A percentile compares a stretch with the other conserved stretches of the same genome.
These are phyloP conservation scores for Nothobranchius kuhntae DNA, from an alignment of 2,113 vertebrate genomes.

Conservation along the genomic window DNA sequence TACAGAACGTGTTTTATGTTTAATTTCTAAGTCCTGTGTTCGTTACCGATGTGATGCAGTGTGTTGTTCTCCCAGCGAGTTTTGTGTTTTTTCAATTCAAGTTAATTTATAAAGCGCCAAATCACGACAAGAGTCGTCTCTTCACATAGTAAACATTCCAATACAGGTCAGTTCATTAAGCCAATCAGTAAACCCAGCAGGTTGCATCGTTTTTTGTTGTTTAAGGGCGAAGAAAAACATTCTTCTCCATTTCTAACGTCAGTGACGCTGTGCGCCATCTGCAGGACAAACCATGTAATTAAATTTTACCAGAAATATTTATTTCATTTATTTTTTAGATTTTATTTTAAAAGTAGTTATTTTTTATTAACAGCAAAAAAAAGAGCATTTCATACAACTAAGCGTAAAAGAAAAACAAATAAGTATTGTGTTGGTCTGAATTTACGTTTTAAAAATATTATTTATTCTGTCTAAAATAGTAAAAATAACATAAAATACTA, in stretches of 20 bases:
- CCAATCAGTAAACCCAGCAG: not conserved
- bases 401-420: not conserved
- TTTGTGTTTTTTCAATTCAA: too few species aligned
- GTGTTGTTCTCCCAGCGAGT: too few species aligned
- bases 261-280: not conserved
- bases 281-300: not conserved
- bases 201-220: too few species aligned
- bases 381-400: not conserved
- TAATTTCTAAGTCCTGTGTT: too few species aligned
- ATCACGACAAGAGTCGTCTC: too few species aligned
- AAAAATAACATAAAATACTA: not conserved
- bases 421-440: not conserved
- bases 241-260: not conserved
- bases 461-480: not conserved
- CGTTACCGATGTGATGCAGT: too few species aligned
- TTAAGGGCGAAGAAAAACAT: too few species aligned
- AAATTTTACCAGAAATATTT: not conserved
- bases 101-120: too few species aligned
- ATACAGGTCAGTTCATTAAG: too few species aligned
- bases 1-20: too few species aligned
- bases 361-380: not conserved
- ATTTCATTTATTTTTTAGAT: not conserved
- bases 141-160: too few species aligned
- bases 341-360: not conserved
- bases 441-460: not conserved